Evolutionary conservation across 1,140 invertebrate species (phyloP).

Genomic region (Drosophila biarmipes): DNA sequence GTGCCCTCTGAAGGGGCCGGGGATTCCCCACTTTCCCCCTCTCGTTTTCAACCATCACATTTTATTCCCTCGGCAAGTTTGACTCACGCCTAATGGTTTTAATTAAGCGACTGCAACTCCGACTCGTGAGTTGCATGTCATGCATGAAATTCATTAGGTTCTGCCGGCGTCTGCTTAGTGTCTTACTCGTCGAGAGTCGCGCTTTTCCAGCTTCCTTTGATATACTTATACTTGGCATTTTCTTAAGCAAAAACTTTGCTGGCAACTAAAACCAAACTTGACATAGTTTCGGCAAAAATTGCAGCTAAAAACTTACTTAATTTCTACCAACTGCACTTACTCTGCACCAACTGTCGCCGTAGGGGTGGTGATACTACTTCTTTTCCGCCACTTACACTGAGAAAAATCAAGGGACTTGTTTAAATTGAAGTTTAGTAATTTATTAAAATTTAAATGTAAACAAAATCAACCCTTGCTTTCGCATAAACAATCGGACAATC

Average conservation of each 20-base stretch:
- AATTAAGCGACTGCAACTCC: conserved; percentile 71
- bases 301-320: conserved; percentile 83
- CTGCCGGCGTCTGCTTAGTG: conserved; percentile 60
- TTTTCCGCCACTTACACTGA: conserved; percentile 5
- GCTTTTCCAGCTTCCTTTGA: conserved; percentile 52
- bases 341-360: conserved; percentile 64
- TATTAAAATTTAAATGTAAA: no score
- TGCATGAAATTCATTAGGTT: conserved; percentile 82
- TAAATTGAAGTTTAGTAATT: no score
- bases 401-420: not conserved
- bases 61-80: conserved; percentile 53
- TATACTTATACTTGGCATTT: conserved; percentile 73
- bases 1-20: conserved; percentile 14
- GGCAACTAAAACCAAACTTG: conserved; percentile 82
- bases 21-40: no score
- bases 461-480: no score
- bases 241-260: conserved; percentile 79
- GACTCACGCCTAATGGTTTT: conserved; percentile 77
- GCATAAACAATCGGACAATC: no score
- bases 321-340: conserved; percentile 81
- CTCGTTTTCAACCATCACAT: conserved; percentile 41
- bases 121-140: conserved; percentile 66
- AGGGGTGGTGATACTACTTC: conserved; percentile 3
- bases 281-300: conserved; percentile 82
- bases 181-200: conserved; percentile 26